Evolutionary conservation across 1,140 invertebrate species (phyloP).

Genomic region (Cyrtorhinus lividipennis): DNA sequence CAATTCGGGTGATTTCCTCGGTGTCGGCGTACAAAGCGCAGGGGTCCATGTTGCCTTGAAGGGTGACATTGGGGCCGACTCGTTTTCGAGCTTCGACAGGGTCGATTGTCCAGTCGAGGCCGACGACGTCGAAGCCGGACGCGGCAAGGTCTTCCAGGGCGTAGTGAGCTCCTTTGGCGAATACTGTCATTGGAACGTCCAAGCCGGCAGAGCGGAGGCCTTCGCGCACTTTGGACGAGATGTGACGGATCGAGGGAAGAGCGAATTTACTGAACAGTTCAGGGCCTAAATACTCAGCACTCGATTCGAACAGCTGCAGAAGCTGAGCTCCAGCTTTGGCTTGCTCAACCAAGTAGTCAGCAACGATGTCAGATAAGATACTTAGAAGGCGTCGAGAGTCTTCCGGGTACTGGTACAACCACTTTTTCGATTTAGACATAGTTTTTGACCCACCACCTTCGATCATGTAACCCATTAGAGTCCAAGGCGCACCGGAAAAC

Average conservation of each 20-base stretch:
- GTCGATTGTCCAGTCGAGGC: slow-evolving; percentile 89
- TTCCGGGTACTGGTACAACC: slow-evolving; percentile 72
- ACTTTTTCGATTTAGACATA: slow-evolving; percentile 78
- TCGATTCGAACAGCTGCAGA: slow-evolving; percentile 92
- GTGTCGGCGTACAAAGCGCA: slow-evolving; percentile 74
- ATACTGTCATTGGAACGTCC: slow-evolving; percentile 68
- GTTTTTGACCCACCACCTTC: slow-evolving; percentile 91
- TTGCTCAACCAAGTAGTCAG: slow-evolving; percentile 85
- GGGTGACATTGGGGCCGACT: slow-evolving; percentile 59
- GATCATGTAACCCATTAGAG: slow-evolving; percentile 96
- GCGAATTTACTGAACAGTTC: slow-evolving; percentile 63
- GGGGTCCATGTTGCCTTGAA: slow-evolving; percentile 94
- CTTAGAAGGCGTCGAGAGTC: slow-evolving; percentile 61
- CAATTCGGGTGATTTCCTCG: slow-evolving; percentile 44
- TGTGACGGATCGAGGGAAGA: slow-evolving; percentile 59
- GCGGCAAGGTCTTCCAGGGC: slow-evolving; percentile 64
- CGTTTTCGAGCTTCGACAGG: slow-evolving; percentile 54
- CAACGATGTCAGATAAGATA: slow-evolving; percentile 64
- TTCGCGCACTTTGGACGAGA: slow-evolving; percentile 50
- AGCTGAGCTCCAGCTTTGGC: slow-evolving; percentile 74
- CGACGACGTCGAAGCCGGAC: slow-evolving; percentile 76
- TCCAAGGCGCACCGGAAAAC: slow-evolving; percentile 95
- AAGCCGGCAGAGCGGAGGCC: slow-evolving; percentile 46
- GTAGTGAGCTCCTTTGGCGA: slow-evolving; percentile 87
- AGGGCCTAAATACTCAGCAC: slow-evolving; percentile 74